Base-by-base conservation (phyloP, 2,113 vertebrate genomes). In the Syngnathus scovelli region DNA sequence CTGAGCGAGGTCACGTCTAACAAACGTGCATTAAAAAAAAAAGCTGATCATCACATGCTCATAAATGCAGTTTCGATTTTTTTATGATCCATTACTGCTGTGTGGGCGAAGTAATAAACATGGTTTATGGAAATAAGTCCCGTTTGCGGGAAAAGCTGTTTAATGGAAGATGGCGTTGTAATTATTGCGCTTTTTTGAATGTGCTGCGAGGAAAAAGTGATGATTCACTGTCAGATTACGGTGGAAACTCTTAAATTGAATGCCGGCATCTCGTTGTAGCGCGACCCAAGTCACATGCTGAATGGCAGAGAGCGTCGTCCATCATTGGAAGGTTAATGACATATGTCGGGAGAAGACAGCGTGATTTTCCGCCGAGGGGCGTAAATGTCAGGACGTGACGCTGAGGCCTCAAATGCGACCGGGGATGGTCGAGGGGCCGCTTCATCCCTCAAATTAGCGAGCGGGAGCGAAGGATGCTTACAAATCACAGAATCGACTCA, bases 1-100 rank as follows among this genome's bases (percentile, higher is more conserved):
- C 69, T 6, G 13, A 33, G 55, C 16, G 27, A 58, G 27, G 27
- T 15, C n/a, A 59, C 66, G 74, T 71, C 71, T 48, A 43, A 75
- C 80, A 80, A 58, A 85, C 75, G 72, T 81, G 75, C 72, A 67
- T 16, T 48, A 27, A 86, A 89, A 90, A 85, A 89, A 90, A 85
- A 72, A 87, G 70, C 67, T 1, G 56, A 77, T 88, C 74, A 73
- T 85, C 66, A 33, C 68, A 72, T 72, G 62, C 69, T 78, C 77
- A 68, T 49, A 59, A 74, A 74, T 11, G 62, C 54, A 16, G 19
- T 23, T n/a, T 61, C 72, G 79, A 66, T 78, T 77, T 85, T 85
- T 85, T 80, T 70, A 79, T 78, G 71, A 61, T 63, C 59, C 77
- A 86, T 80, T 79, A 81, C 48, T 23, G 61, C 4, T 23, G 70